Base-by-base conservation (phyloP, 1,140 invertebrate species). In the Ceratosolen fusciceps region DNA sequence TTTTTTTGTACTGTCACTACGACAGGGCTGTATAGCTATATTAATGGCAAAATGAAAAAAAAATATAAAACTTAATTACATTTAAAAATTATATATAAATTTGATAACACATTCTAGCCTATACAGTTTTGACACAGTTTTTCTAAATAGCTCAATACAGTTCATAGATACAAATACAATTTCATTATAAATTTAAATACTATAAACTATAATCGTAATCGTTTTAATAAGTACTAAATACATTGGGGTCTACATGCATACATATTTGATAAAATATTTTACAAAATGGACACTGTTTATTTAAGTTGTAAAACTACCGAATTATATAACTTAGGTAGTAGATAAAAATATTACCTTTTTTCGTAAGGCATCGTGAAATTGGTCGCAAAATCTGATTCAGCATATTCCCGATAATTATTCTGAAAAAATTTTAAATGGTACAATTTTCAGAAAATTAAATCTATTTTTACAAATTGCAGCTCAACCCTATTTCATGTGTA, bases 351-450 rank as follows among this genome's bases (percentile, higher is more conserved):
- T 82, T 60, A 86, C 85, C 81, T 68, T 16, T 79, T 56, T 34
- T 77, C 21, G 60, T 14, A n/a, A 68, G 72, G 21, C 73, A 56
- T 37, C 80, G 82, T 39, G 68, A 68, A 14, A 85, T 37, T 60
- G 82, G 82, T 31, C 82, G 80, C 21, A 85, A 49, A 2, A 84
- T 54, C 60, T 83, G 82, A 37, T 72, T 79, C 0, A 84, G 43
- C 84, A 86, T 86, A 74, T 77, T 79, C 39, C n/a, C n/a, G n/a
- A 43, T 77, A n/a, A 70, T 43, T 47, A 29, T 19, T 68, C 47
- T 12, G 70, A 77, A 71, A 65, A 81, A 78, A 67, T 21, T n/a
- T 72, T 71, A 31, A 60, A 26, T 60, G 29, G 4, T 60, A 31
- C 54, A 12, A 21, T 9, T 47, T 47, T 52, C 49, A 52, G 10